A percentile compares a stretch with the other conserved stretches of the same genome.
Conservation (phyloP, 2,888 invertebrate genomes). For the Portevinia maculata region DNA sequence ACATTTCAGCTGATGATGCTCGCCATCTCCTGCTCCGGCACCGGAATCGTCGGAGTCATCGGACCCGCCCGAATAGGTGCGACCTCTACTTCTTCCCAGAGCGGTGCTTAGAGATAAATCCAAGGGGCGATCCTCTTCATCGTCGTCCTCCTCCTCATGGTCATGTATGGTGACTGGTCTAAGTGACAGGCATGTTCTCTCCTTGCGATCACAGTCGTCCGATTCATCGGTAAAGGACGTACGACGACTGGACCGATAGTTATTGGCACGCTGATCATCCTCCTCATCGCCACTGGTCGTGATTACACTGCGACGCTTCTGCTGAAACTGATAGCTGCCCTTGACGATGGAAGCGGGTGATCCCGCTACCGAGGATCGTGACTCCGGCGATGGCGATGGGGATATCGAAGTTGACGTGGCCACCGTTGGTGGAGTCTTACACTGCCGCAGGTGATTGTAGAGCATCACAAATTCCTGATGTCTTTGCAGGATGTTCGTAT, state of each 20-base stretch:
- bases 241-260: constrained; percentile 56
- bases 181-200: constrained; percentile 43
- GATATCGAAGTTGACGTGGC: constrained; percentile 61
- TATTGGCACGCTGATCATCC: constrained; percentile 62
- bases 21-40: constrained; percentile 84
- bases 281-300: constrained; percentile 76
- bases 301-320: constrained; percentile 76
- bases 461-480: constrained; percentile 80
- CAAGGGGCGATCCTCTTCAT: constrained; percentile 88
- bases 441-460: constrained; percentile 81
- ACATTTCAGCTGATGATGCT: constrained; percentile 76
- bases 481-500: constrained; percentile 75
- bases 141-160: constrained; percentile 76
- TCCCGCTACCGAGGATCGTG: constrained; percentile 65
- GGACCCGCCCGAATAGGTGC: constrained; percentile 89
- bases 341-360: constrained; percentile 65
- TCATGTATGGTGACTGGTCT: constrained; percentile 58
- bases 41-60: constrained; percentile 90
- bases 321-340: constrained; percentile 69
- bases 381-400: constrained; percentile 67
- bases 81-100: constrained; percentile 80
- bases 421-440: constrained; percentile 74
- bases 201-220: constrained; percentile 68
- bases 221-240: constrained; percentile 68
- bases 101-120: constrained; percentile 88